Evolutionary conservation across 2,888 invertebrate genomes (phyloP).

Genomic region (Cetonia aurata): DNA sequence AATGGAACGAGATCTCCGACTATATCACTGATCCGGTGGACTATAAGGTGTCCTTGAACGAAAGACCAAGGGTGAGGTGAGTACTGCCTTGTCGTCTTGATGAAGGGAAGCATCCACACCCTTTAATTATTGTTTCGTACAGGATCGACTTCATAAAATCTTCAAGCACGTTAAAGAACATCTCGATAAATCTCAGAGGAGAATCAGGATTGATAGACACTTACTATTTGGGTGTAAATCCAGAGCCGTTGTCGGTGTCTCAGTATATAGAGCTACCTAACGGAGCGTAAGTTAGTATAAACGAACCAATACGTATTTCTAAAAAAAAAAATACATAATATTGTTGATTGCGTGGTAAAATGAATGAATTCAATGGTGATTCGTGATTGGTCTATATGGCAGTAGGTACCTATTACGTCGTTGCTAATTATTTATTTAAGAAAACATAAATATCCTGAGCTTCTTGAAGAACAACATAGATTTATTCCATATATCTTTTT

Average conservation of each 20-base stretch:
- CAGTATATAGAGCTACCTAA: conserved; percentile 73
- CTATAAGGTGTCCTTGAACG: conserved; percentile 72
- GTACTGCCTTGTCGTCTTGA: not conserved
- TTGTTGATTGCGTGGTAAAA: too few species aligned
- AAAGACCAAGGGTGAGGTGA: conserved; percentile 75
- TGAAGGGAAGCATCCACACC: not conserved
- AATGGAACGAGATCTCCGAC: conserved; percentile 67
- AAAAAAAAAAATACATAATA: not conserved
- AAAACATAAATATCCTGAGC: too few species aligned
- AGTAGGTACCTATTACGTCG: too few species aligned
- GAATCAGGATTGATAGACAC: conserved; percentile 67
- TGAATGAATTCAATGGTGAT: too few species aligned
- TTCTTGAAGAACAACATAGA: too few species aligned
- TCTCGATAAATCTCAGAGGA: conserved; percentile 61
- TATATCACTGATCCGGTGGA: conserved; percentile 72
- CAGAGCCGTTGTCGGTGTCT: conserved; percentile 70
- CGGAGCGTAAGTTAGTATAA: conserved; percentile 67
- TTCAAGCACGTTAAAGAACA: conserved; percentile 57
- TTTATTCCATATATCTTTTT: too few species aligned
- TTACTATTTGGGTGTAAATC: conserved; percentile 69
- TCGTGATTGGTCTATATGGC: too few species aligned
- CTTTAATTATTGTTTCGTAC: conserved; percentile 46
- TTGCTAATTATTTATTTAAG: too few species aligned
- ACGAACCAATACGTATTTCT: not conserved
- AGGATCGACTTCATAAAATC: conserved; percentile 64